phyloP scores from a whole-genome alignment of 1,140 invertebrate genomes.

The Drosophila santomea region DNA sequence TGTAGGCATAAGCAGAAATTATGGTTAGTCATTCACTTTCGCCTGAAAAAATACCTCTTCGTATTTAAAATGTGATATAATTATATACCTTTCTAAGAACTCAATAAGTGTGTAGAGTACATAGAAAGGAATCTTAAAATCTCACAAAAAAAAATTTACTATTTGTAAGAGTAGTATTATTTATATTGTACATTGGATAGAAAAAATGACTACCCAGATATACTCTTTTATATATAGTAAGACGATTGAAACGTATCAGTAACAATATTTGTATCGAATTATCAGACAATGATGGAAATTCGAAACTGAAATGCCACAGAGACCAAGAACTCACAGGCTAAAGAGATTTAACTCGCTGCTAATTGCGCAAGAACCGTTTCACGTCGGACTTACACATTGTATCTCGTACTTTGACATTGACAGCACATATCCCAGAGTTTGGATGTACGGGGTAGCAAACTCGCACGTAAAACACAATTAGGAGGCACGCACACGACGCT shows the following conservation, averaged over 20 bases:
- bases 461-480: slow-evolving; percentile 55
- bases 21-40: no score
- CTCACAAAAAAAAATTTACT: no score
- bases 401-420: neutral
- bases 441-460: slow-evolving; percentile 7
- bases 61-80: no score
- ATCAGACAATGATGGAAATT: neutral
- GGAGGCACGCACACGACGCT: slow-evolving; percentile 27
- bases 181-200: no score
- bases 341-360: slow-evolving; percentile 6
- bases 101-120: neutral
- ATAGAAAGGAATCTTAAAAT: no score
- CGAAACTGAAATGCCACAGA: slow-evolving; percentile 1
- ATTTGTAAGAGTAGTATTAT: no score
- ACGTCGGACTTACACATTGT: neutral
- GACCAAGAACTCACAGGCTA: neutral
- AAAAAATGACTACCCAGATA: neutral
- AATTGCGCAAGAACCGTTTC: slow-evolving; percentile 33
- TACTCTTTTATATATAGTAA: neutral
- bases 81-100: no score
- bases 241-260: neutral
- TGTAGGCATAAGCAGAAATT: neutral
- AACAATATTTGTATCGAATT: neutral
- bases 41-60: neutral
- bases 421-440: slow-evolving; percentile 3